Evolutionary conservation across 92 coral and sea anemone genomes (phyloP).

Genomic region (Umimayanthus chanpuru): DNA sequence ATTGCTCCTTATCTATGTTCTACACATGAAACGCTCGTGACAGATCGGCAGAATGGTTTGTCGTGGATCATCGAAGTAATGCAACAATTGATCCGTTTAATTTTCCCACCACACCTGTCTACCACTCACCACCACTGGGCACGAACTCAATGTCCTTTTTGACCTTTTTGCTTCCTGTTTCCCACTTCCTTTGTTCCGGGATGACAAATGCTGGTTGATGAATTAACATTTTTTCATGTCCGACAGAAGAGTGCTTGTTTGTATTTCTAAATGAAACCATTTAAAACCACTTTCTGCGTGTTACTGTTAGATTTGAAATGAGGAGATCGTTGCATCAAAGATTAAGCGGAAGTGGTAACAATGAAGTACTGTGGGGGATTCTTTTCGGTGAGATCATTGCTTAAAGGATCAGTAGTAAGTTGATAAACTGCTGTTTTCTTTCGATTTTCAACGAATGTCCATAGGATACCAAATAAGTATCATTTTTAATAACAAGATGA

Average conservation of each 20-base stretch:
- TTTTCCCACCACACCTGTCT: background rate
- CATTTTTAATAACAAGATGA: no score
- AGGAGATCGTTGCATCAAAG: no score
- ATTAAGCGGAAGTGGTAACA: no score
- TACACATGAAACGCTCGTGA: background rate
- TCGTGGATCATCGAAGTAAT: background rate
- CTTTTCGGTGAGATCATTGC: no score
- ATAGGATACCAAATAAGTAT: no score
- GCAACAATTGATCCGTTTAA: background rate
- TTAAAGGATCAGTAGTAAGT: no score
- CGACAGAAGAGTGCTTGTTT: background rate
- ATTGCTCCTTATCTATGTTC: background rate
- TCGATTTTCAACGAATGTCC: no score
- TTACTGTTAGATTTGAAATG: no score
- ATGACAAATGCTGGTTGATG: background rate
- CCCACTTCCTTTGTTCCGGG: background rate
- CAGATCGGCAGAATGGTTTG: background rate
- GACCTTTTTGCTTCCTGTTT: background rate
- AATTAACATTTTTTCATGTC: background rate
- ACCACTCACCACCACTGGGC: background rate
- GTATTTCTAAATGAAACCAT: no score
- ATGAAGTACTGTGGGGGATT: no score
- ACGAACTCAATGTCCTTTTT: background rate
- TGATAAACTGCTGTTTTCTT: no score
- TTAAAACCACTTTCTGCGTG: no score